Evolutionary conservation across 2,888 invertebrate genomes (phyloP).

Genomic region (Sminthurinus aureus): DNA sequence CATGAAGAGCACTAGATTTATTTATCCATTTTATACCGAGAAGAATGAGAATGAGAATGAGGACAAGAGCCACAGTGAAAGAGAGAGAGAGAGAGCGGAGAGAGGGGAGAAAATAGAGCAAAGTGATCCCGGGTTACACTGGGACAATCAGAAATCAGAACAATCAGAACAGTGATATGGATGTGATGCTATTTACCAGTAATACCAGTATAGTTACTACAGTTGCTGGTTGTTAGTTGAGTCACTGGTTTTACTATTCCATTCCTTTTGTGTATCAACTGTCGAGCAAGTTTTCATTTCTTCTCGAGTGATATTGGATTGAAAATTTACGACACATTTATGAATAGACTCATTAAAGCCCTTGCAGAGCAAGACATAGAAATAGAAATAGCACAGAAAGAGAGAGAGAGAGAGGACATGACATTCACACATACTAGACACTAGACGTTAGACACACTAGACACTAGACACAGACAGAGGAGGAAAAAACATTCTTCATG

Average conservation of each 20-base stretch:
- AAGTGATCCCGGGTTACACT: constrained; percentile 21
- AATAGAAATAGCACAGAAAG: not conserved
- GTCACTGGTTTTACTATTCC: constrained; percentile 23
- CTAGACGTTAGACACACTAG: too few relatives aligned
- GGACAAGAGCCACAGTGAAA: not conserved
- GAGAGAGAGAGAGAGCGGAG: not conserved
- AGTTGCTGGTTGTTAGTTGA: too few relatives aligned
- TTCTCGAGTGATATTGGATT: constrained; percentile 46
- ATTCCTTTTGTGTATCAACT: constrained; percentile 25
- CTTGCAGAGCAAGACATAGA: not conserved
- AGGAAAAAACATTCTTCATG: too few relatives aligned
- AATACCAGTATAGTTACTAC: too few relatives aligned
- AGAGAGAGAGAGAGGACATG: constrained; percentile 9
- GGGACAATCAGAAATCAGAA: too few relatives aligned
- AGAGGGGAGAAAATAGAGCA: too few relatives aligned
- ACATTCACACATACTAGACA: too few relatives aligned
- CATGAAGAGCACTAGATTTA: not conserved
- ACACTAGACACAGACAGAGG: too few relatives aligned
- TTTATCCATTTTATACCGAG: not conserved
- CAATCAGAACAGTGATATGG: too few relatives aligned
- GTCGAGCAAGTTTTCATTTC: constrained; percentile 28
- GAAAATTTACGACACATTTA: constrained; percentile 50
- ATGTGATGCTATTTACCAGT: too few relatives aligned
- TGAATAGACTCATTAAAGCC: constrained; percentile 53
- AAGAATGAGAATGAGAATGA: not conserved